These are phyloP conservation scores for Epistrophe eligans DNA, from an alignment of 2,888 invertebrate genomes.

Conservation along the genomic window DNA sequence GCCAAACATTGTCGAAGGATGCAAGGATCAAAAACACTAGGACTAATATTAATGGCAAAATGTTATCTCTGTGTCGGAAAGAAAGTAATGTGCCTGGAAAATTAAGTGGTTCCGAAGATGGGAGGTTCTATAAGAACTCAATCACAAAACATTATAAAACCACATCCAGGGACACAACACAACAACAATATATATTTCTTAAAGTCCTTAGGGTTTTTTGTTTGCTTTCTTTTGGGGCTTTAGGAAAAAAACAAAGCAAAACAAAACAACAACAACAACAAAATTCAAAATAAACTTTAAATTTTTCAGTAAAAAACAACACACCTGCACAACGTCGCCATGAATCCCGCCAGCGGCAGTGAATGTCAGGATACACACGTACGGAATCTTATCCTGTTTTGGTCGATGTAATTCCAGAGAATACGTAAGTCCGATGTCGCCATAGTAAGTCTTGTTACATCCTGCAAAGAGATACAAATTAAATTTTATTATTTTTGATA, in stretches of 20 bases:
- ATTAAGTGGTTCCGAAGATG: constrained; percentile 33
- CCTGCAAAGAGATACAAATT: constrained; percentile 78
- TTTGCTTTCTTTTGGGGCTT: not conserved
- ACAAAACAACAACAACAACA: not conserved
- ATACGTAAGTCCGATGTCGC: constrained; percentile 94
- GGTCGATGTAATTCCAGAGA: constrained; percentile 93
- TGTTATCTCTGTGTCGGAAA: constrained; percentile 53
- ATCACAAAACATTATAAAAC: constrained; percentile 27
- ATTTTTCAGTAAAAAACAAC: constrained; percentile 52
- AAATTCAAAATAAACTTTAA: too few relatives aligned
- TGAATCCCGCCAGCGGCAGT: constrained; percentile 92
- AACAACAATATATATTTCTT: not conserved
- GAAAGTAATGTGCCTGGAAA: constrained; percentile 52
- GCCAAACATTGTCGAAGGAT: constrained; percentile 55
- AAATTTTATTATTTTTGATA: constrained; percentile 63
- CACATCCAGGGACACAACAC: not conserved
- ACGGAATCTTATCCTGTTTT: constrained; percentile 93
- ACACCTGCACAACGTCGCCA: constrained; percentile 94
- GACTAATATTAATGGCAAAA: constrained; percentile 66
- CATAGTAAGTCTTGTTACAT: constrained; percentile 96
- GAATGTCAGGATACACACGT: constrained; percentile 94
- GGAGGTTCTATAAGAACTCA: constrained; percentile 30
- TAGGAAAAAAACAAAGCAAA: not conserved
- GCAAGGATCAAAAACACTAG: constrained; percentile 62
- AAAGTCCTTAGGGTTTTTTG: constrained; percentile 30